These are phyloP conservation scores for Platichthys flesus DNA, from an alignment of 2,113 vertebrate genomes.

Conservation along the genomic window DNA sequence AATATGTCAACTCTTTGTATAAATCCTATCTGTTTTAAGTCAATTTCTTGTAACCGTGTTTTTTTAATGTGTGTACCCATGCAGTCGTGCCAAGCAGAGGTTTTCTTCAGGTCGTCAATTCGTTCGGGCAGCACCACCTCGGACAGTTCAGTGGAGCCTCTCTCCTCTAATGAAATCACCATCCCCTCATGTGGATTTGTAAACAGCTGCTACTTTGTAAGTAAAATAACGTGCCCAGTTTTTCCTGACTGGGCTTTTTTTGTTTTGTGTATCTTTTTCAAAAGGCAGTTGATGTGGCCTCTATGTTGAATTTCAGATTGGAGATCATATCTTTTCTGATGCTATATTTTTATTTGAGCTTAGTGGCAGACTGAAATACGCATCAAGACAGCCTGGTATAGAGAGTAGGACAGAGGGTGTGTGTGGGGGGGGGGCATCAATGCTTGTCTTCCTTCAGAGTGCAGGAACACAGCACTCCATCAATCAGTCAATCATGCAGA, in stretches of 20 bases:
- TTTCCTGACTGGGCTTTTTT: background rate
- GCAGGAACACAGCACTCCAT: conserved; percentile 23
- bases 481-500: conserved; percentile 59
- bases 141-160: conserved; percentile 79
- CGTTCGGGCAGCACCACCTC: conserved; percentile 80
- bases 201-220: conserved; percentile 85
- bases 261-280: background rate
- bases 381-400: background rate
- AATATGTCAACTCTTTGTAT: too few species aligned
- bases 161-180: conserved; percentile 64
- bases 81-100: conserved; percentile 69
- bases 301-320: background rate
- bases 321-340: background rate
- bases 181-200: conserved; percentile 83
- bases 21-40: background rate
- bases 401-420: background rate
- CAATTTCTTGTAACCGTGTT: background rate
- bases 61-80: background rate
- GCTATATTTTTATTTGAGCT: background rate
- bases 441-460: conserved; percentile 8
- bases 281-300: too few species aligned
- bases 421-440: background rate
- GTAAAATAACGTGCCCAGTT: background rate
- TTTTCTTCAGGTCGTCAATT: conserved; percentile 78
- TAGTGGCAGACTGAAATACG: background rate